Evolutionary conservation across 2,797 vertebrate species (phyloP), one percentile per base, ranked within the genome.

Genomic region (Enteromius trimaculatus): DNA sequence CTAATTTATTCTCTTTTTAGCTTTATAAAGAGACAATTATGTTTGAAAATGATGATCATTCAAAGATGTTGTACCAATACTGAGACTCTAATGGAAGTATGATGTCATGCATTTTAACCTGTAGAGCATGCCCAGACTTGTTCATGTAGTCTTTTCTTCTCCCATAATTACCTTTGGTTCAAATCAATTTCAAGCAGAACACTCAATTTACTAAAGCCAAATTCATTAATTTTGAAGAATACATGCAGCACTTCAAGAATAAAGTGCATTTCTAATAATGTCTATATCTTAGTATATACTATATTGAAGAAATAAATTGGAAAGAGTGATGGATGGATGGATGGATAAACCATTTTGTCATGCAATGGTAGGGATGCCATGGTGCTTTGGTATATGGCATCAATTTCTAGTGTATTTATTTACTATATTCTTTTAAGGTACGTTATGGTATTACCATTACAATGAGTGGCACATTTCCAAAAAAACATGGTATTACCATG

Each of bases 1-100:
- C 81, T 60, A 10, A 75, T 66, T 74, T 74, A 80, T 86, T 84
- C 65, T 84, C 58, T 26, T 78, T 49, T 72, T 84, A 66, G 75
- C 34, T 21, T 68, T 21, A 51, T 71, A 77, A 84, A 81, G 37
- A 76, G 65, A 71, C 75, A 84, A 78, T 70, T n/a, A 62, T 79
- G 69, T 75, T 76, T 53, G 76, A 77, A 49, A 80, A 64, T 83
- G 17, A n/a, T n/a, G n/a, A n/a, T 84, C 78, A 84, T 84, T 77
- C 79, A 86, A 77, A 64, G 51, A 83, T 34, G 64, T 51, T 76
- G 78, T 70, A 84, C 65, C 79, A 77, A 71, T 58, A 77, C 49
- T 21, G 51, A 81, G 76, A 77, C 37, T 37, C 64, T 84, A 81
- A 86, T 86, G 66, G 58, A 86, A 86, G 75, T 23, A 75, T 70